phyloP scores from a whole-genome alignment of 2,888 invertebrate species.

The Erebia ligea region DNA sequence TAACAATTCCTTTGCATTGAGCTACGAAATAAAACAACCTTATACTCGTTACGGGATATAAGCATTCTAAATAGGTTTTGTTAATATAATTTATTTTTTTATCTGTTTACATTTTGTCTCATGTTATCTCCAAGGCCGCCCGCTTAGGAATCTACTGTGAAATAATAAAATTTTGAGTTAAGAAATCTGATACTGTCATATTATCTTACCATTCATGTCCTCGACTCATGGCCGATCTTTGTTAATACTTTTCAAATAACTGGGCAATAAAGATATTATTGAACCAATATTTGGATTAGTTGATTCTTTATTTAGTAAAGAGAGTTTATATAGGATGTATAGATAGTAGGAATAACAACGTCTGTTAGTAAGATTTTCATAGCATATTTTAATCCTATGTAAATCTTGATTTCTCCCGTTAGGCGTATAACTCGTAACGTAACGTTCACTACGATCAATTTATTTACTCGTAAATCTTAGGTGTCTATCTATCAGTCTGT shows the following conservation, averaged over 20 bases:
- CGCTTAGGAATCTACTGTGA: constrained; percentile 34
- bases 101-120: constrained; percentile 28
- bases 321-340: not conserved
- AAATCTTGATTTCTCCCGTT: too few species aligned
- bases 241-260: constrained; percentile 25
- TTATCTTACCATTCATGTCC: constrained; percentile 34
- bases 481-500: too few species aligned
- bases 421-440: too few species aligned
- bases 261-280: not conserved
- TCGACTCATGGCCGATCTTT: constrained; percentile 31
- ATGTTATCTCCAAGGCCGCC: constrained; percentile 34
- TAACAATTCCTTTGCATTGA: too few species aligned
- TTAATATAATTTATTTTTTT: constrained; percentile 27
- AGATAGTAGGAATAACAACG: not conserved
- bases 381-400: too few species aligned
- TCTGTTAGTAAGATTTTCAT: too few species aligned
- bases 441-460: too few species aligned
- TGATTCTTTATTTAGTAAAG: not conserved
- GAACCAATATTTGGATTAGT: not conserved
- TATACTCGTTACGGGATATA: constrained; percentile 25
- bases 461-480: too few species aligned
- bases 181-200: constrained; percentile 36
- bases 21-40: constrained; percentile 3
- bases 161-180: constrained; percentile 32
- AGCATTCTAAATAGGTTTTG: constrained; percentile 26